These are phyloP conservation scores for Pseudoips prasinana DNA, from an alignment of 2,888 invertebrate genomes.

Conservation along the genomic window DNA sequence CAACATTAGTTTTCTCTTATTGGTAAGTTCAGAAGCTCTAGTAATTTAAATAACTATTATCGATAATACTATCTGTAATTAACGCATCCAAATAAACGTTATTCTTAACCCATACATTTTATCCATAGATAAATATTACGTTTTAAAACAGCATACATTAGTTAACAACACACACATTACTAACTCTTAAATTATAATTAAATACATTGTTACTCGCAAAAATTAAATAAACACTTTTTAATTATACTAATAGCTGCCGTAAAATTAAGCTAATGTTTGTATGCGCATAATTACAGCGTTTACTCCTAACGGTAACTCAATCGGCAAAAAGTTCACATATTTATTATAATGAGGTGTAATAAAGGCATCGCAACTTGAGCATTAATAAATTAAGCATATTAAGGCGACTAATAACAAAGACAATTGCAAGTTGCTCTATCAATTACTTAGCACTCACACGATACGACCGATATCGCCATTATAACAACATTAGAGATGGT, in stretches of 20 bases:
- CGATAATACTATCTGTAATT: too few relatives aligned
- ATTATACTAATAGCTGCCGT: background rate
- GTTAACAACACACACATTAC: too few relatives aligned
- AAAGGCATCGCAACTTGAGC: slow-evolving; percentile 32
- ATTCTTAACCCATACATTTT: too few relatives aligned
- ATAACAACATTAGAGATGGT: slow-evolving; percentile 75
- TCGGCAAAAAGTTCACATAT: slow-evolving; percentile 19
- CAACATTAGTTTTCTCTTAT: slow-evolving; percentile 1
- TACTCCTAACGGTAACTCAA: slow-evolving; percentile 19
- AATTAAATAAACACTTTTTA: slow-evolving; percentile 2
- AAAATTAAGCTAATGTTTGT: too few relatives aligned
- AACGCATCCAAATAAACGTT: too few relatives aligned
- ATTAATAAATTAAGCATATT: slow-evolving; percentile 47
- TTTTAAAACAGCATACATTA: too few relatives aligned
- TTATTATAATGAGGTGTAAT: slow-evolving; percentile 21
- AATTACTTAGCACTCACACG: slow-evolving; percentile 73
- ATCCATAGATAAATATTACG: too few relatives aligned
- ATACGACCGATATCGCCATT: slow-evolving; percentile 67
- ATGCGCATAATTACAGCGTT: slow-evolving; percentile 8
- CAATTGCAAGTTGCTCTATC: slow-evolving; percentile 66
- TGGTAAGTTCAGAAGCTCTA: too few relatives aligned
- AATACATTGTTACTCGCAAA: too few relatives aligned
- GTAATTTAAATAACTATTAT: too few relatives aligned
- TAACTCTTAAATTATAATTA: too few relatives aligned
- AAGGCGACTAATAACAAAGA: slow-evolving; percentile 57